These are phyloP conservation scores for Criorhina ranunculi DNA, from an alignment of 2,888 invertebrate species.

Conservation along the genomic window DNA sequence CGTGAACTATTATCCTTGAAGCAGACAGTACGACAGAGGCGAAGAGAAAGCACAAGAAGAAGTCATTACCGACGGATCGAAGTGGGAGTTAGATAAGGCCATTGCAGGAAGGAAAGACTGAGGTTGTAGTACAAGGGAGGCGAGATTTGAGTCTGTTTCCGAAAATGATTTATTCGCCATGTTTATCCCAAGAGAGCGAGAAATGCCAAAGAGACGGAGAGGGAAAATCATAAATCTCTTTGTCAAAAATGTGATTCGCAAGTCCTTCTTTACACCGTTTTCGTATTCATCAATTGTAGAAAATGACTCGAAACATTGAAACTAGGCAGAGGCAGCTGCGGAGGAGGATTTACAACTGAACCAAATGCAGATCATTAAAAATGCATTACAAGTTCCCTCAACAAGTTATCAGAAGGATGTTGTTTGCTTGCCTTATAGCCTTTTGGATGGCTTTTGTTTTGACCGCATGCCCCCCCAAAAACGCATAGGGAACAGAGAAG, in stretches of 20 bases:
- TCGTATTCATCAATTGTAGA: slow-evolving; percentile 66
- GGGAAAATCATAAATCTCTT: slow-evolving; percentile 61
- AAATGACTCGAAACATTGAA: slow-evolving; percentile 38
- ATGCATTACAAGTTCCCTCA: slow-evolving; percentile 68
- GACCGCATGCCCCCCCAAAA: neutral
- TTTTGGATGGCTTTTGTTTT: slow-evolving; percentile 11
- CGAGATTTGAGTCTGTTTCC: slow-evolving; percentile 64
- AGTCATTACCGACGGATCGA: slow-evolving; percentile 73
- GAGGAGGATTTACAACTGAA: slow-evolving; percentile 10
- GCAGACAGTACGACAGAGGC: neutral
- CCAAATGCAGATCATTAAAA: slow-evolving; percentile 70
- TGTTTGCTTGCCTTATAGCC: slow-evolving; percentile 13
- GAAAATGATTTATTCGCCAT: slow-evolving; percentile 74
- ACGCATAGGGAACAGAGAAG: slow-evolving; percentile 1
- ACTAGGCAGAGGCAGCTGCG: neutral
- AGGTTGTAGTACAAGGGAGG: slow-evolving; percentile 1
- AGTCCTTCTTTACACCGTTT: slow-evolving; percentile 40
- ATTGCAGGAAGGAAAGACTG: slow-evolving; percentile 66
- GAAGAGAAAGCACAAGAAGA: slow-evolving; percentile 35
- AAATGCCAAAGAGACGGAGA: neutral
- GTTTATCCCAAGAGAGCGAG: slow-evolving; percentile 56
- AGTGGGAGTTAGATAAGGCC: slow-evolving; percentile 58
- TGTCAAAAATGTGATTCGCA: slow-evolving; percentile 53
- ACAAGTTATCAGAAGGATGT: slow-evolving; percentile 58
- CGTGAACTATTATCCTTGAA: slow-evolving; percentile 65